Evolutionary conservation across 2,113 vertebrate species (phyloP).

Genomic region (Corythoichthys haematopterus): DNA sequence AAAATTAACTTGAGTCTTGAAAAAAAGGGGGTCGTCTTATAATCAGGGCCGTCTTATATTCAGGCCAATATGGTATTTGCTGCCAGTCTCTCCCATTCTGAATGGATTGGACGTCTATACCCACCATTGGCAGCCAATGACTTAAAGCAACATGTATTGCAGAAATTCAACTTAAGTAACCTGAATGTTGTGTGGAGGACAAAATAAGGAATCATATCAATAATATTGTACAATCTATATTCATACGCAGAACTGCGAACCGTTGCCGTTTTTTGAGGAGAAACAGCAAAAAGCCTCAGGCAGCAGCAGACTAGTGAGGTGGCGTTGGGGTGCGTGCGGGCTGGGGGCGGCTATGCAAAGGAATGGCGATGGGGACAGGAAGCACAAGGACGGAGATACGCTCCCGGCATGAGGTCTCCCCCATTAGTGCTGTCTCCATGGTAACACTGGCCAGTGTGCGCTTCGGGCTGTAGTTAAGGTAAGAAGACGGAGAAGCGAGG

Average conservation of each 20-base stretch:
- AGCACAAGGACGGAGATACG: constrained; percentile 19
- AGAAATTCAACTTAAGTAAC: background rate
- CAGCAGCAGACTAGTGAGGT: background rate
- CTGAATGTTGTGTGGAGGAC: background rate
- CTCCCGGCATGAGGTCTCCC: constrained; percentile 43
- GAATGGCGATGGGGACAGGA: background rate
- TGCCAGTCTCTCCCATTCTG: too few species aligned
- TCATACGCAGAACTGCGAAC: background rate
- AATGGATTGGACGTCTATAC: too few species aligned
- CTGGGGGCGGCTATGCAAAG: constrained; percentile 1
- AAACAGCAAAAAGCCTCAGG: background rate
- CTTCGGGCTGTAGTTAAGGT: constrained; percentile 23
- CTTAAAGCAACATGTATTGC: too few species aligned
- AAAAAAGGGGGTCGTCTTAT: too few species aligned
- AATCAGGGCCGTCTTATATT: too few species aligned
- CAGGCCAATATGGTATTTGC: too few species aligned
- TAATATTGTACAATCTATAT: background rate
- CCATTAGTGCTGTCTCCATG: constrained; percentile 56
- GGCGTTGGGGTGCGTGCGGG: background rate
- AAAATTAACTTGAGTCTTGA: too few species aligned
- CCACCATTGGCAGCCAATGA: too few species aligned
- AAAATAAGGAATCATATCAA: background rate
- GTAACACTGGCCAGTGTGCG: constrained; percentile 47
- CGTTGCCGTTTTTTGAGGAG: background rate
- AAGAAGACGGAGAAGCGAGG: constrained; percentile 14